Conservation (phyloP, 1,140 invertebrate species). For the Ptiloglossa arizonensis region DNA sequence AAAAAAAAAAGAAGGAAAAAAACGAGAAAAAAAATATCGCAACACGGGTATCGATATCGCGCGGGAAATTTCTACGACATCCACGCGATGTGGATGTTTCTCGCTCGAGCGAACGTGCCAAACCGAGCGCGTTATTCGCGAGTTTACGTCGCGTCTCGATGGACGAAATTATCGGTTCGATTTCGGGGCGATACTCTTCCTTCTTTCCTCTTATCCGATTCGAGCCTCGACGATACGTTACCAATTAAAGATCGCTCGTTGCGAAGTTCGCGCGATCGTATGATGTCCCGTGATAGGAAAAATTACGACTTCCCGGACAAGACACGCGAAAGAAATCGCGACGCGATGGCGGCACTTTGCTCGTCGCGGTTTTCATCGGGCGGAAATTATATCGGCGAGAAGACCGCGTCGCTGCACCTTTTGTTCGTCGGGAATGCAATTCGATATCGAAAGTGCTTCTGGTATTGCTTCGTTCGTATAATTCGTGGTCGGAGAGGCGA, state of each 20-base stretch:
- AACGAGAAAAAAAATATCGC: conserved; percentile 14
- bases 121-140: background rate
- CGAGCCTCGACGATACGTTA: too few relatives aligned
- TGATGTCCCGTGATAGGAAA: background rate
- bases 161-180: too few relatives aligned
- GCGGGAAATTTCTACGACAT: background rate
- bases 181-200: too few relatives aligned
- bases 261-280: background rate
- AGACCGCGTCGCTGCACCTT: too few relatives aligned
- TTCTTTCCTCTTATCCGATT: too few relatives aligned
- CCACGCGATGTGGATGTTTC: conserved; percentile 5
- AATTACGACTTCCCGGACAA: background rate
- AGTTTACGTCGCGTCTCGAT: too few relatives aligned
- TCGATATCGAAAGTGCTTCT: background rate
- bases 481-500: too few relatives aligned
- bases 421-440: background rate
- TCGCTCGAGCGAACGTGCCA: background rate
- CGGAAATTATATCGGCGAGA: too few relatives aligned
- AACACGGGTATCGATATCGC: background rate
- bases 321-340: background rate
- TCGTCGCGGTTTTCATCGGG: background rate
- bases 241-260: background rate
- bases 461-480: background rate
- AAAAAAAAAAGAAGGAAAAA: too few relatives aligned
- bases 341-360: background rate